Conservation (phyloP, 2,113 vertebrate genomes). For the Ceratotherium simum region DNA sequence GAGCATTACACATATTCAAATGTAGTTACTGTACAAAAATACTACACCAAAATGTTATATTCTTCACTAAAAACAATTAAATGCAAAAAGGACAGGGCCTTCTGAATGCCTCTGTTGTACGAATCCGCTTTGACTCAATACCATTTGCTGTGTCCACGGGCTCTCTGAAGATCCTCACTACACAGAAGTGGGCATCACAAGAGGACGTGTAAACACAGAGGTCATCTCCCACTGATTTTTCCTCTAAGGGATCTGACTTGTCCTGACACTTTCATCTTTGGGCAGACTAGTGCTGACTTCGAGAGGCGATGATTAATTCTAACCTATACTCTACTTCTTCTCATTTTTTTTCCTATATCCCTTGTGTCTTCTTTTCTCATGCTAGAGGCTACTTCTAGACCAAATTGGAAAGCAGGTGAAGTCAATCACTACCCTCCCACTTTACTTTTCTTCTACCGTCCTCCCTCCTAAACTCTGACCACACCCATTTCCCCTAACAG, state of each 20-base stretch:
- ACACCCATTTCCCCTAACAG: too few relatives aligned
- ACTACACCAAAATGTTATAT: background rate
- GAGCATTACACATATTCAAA: background rate
- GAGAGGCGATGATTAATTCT: background rate
- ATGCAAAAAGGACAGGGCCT: background rate
- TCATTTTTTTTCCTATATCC: background rate
- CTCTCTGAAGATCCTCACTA: background rate
- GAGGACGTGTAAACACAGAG: fast-evolving
- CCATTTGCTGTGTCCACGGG: background rate
- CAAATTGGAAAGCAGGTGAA: background rate
- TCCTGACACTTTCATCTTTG: background rate
- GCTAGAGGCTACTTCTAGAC: background rate
- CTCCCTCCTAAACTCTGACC: background rate
- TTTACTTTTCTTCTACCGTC: background rate
- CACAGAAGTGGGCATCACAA: background rate
- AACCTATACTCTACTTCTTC: background rate
- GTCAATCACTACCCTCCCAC: fast-evolving
- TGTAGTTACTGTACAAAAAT: background rate
- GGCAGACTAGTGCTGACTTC: background rate
- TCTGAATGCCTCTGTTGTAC: background rate
- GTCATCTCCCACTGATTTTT: background rate
- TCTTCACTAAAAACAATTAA: background rate
- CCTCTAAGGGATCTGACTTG: background rate
- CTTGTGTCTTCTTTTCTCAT: background rate
- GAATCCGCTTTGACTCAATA: background rate